Base-by-base conservation (phyloP, 64 coral and sea anemone species). In the Montipora sp. region DNA sequence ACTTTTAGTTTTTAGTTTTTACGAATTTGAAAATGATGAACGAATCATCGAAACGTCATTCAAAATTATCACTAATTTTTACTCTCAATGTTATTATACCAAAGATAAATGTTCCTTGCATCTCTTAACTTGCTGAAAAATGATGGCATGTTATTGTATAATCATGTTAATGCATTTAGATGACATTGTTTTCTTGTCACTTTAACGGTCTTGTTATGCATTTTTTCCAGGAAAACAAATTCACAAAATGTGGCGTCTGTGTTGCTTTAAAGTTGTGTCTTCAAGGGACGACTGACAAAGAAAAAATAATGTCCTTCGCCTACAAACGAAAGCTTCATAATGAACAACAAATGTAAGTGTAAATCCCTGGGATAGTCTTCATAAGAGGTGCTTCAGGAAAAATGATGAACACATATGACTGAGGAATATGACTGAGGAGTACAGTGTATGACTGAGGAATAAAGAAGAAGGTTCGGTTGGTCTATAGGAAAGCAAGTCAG, bases 171-270 rank as follows among this genome's bases (percentile, higher is more conserved):
- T 24, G 23, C 23, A 24, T 24, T 24, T 24, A 0, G 23, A 24
- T 24, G 23, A 0, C 23, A 24, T 24, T 24, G 23, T 24, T 24
- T 24, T 24, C 23, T 24, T 24, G 23, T 24, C 0, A 24, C 23
- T 24, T 24, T 24, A 24, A 24, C 23, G 23, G 23, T 24, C 23
- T 24, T 24, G 23, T 24, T 24, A 24, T 24, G 23, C 23, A 24
- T 24, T 24, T 55, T 55, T 0, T 55, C 5, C 51, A 91, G 63
- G 60, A 91, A 82, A 91, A 91, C 19, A 91, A 82, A 19, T 82
- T 91, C 47, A 83, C 89, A 16, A 91, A 91, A 24, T 24, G 23
- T 24, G 23, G 23, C 23, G 23, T 24, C 23, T 24, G 23, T 24
- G 23, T 24, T 24, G 23, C 23, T 18, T n/a, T 74, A 21, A 74